Conservation (phyloP, 2,113 vertebrate genomes). For the Manacus vitellinus region DNA sequence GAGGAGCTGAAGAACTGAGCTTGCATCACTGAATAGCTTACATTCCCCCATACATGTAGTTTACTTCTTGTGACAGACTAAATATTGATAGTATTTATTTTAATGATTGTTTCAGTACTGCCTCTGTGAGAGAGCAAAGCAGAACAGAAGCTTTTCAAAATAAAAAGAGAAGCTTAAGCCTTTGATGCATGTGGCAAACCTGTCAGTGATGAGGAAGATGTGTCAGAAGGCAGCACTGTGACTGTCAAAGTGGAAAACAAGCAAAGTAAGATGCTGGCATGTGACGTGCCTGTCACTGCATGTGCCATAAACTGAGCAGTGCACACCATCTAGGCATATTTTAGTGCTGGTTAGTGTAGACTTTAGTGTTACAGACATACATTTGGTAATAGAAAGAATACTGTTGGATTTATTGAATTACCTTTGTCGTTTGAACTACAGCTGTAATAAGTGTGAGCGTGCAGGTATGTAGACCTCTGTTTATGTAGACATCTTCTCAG, state of each 20-base stretch:
- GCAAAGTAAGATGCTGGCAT: not conserved
- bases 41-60: not conserved
- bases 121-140: not conserved
- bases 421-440: not conserved
- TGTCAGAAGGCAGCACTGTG: conserved; percentile 15
- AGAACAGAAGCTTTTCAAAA: conserved; percentile 57
- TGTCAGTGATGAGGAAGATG: conserved; percentile 1
- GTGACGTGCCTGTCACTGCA: not conserved
- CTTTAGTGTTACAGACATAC: not conserved
- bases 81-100: conserved; percentile 44
- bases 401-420: not conserved
- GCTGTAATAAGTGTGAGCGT: not conserved
- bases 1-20: not conserved
- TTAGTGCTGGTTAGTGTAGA: not conserved
- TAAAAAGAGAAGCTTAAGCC: conserved; percentile 7
- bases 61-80: conserved; percentile 20
- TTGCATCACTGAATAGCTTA: not conserved
- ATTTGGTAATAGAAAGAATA: not conserved
- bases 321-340: not conserved
- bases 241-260: conserved; percentile 32
- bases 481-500: not conserved
- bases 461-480: not conserved
- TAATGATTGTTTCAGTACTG: conserved; percentile 24
- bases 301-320: not conserved
- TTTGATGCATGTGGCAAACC: conserved; percentile 32